Evolutionary conservation across 2,888 invertebrate species (phyloP).

Genomic region (Heliconius aoede): DNA sequence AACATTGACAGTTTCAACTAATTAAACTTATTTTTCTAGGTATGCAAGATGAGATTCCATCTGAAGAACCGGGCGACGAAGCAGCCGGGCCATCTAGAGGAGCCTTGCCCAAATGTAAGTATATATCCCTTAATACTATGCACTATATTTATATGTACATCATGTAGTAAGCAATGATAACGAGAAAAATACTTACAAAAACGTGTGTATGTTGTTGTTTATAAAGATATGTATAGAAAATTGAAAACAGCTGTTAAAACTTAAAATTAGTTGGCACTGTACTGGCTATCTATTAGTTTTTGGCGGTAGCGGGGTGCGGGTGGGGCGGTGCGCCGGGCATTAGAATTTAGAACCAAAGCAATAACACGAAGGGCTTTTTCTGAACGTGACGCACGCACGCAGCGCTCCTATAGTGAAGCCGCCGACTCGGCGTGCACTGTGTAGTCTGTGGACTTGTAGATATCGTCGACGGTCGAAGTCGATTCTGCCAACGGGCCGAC

Average conservation of each 20-base stretch:
- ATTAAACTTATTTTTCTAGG: constrained; percentile 32
- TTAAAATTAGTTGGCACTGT: constrained; percentile 36
- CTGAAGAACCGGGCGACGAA: constrained; percentile 39
- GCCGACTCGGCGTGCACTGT: constrained; percentile 48
- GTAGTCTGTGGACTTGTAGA: constrained; percentile 42
- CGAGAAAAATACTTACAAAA: constrained; percentile 36
- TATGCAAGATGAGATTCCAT: constrained; percentile 43
- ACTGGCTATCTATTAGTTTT: constrained; percentile 2
- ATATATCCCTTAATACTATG: neutral
- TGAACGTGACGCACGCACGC: constrained; percentile 51
- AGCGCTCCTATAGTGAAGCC: constrained; percentile 39
- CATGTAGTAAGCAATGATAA: constrained; percentile 5
- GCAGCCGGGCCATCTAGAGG: constrained; percentile 44
- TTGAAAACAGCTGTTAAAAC: constrained; percentile 39
- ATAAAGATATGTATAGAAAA: constrained; percentile 25
- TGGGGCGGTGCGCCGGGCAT: constrained; percentile 34
- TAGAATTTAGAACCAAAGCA: constrained; percentile 39
- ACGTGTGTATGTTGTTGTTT: constrained; percentile 34
- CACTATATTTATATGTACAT: neutral
- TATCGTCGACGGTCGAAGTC: constrained; percentile 34
- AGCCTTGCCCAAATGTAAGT: constrained; percentile 41
- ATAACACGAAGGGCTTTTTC: constrained; percentile 47
- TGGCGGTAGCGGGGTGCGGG: constrained; percentile 23
- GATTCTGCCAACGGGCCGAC: constrained; percentile 57
- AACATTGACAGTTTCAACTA: neutral